Evolutionary conservation across 2,888 invertebrate genomes (phyloP).

Genomic region (Lamellibrachia columna): DNA sequence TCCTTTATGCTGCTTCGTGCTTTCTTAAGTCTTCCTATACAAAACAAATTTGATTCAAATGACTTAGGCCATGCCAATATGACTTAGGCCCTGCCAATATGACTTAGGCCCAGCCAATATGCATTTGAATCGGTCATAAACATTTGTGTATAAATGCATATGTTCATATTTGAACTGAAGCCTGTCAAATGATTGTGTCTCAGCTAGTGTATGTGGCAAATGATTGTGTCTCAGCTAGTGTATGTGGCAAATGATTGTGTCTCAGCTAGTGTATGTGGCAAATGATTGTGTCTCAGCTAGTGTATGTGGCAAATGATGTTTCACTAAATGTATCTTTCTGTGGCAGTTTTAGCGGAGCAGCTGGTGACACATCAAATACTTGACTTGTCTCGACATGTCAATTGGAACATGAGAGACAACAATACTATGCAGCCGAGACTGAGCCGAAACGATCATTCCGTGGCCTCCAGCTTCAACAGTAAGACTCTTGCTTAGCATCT

Average conservation of each 20-base stretch:
- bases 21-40: no score
- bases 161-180: no score
- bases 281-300: not conserved
- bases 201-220: not conserved
- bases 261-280: not conserved
- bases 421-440: conserved; percentile 6
- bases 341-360: not conserved
- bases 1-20: no score
- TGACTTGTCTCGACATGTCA: conserved; percentile 16
- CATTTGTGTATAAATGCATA: no score
- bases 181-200: not conserved
- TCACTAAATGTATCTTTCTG: not conserved
- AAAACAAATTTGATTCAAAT: no score
- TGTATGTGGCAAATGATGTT: not conserved
- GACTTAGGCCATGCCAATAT: no score
- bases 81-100: no score
- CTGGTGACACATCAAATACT: conserved; percentile 16
- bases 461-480: not conserved
- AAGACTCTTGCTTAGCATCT: not conserved
- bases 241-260: not conserved
- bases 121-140: no score
- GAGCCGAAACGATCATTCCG: not conserved
- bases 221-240: not conserved
- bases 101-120: no score
- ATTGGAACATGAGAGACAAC: conserved; percentile 5